Percentiles rank a stretch among this genome's conserved stretches.
Evolutionary conservation across 2,113 vertebrate species (phyloP).

Genomic region (Machaerirhynchus nigripectus): DNA sequence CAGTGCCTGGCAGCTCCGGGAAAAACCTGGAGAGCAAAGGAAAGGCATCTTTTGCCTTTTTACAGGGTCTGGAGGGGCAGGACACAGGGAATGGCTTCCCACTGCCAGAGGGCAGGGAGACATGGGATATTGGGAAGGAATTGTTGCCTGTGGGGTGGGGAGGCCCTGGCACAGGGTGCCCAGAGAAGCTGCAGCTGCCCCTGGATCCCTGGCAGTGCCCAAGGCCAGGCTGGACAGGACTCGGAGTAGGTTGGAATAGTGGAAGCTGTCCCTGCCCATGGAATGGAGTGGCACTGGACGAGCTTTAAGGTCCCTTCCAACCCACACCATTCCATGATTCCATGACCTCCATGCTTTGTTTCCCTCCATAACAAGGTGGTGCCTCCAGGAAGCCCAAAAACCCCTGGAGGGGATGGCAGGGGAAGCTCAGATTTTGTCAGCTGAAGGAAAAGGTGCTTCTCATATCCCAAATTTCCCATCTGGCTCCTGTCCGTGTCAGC

Average conservation of each 20-base stretch:
- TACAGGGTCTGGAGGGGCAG: neutral
- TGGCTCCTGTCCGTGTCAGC: rapidly evolving
- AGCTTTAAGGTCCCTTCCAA: neutral
- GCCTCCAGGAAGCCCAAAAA: neutral
- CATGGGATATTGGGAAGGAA: neutral
- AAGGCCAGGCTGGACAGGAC: rapidly evolving
- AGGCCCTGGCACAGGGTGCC: neutral
- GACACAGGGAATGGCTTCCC: neutral
- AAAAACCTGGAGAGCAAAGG: neutral
- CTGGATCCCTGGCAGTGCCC: neutral
- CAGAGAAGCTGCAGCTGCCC: neutral
- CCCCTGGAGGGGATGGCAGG: rapidly evolving
- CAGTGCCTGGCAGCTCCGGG: neutral
- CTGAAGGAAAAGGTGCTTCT: neutral
- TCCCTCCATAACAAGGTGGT: neutral
- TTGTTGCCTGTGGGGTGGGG: rapidly evolving
- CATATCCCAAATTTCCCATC: rapidly evolving
- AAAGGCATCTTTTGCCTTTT: neutral
- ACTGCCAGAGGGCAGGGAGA: neutral
- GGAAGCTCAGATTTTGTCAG: neutral
- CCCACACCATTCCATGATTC: neutral
- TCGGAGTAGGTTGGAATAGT: neutral
- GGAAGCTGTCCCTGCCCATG: neutral
- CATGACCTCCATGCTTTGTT: neutral
- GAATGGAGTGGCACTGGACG: rapidly evolving